Conservation (phyloP, 2,797 vertebrate genomes). For the Ptychobarbus kaznakovi region DNA sequence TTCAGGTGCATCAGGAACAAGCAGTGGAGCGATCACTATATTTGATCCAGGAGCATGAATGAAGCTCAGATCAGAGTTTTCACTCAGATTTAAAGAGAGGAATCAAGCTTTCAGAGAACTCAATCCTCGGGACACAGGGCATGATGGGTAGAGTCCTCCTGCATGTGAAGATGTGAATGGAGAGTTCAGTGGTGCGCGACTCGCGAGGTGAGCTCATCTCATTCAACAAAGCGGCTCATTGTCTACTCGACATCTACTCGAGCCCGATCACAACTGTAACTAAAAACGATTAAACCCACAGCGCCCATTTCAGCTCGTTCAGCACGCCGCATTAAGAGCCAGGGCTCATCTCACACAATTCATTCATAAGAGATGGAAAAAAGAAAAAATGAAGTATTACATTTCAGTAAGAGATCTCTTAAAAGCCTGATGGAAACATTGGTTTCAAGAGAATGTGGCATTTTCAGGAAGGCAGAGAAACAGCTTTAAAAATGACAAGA, state of each 20-base stretch:
- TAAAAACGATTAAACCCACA: constrained; percentile 65
- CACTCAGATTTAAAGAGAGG: neutral
- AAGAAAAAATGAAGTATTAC: neutral
- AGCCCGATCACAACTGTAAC: constrained; percentile 64
- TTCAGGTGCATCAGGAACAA: no score
- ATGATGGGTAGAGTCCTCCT: neutral
- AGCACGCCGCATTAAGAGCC: constrained; percentile 39
- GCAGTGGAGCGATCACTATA: no score
- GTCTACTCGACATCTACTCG: constrained; percentile 63
- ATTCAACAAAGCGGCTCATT: constrained; percentile 69
- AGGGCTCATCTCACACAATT: constrained; percentile 9
- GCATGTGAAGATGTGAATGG: constrained; percentile 8
- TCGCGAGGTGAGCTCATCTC: constrained; percentile 36
- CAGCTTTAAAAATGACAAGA: neutral
- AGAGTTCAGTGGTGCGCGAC: neutral
- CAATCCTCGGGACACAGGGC: neutral
- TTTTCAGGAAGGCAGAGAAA: neutral
- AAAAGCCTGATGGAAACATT: constrained; percentile 9
- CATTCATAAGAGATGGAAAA: neutral
- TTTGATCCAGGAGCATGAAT: neutral
- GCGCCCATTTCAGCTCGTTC: constrained; percentile 59
- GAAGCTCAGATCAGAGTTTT: neutral
- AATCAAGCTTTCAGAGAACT: neutral
- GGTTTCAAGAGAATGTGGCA: neutral
- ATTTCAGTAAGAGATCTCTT: constrained; percentile 11